phyloP scores from a whole-genome alignment of 2,113 vertebrate genomes.

The Mionectes macconnelli region DNA sequence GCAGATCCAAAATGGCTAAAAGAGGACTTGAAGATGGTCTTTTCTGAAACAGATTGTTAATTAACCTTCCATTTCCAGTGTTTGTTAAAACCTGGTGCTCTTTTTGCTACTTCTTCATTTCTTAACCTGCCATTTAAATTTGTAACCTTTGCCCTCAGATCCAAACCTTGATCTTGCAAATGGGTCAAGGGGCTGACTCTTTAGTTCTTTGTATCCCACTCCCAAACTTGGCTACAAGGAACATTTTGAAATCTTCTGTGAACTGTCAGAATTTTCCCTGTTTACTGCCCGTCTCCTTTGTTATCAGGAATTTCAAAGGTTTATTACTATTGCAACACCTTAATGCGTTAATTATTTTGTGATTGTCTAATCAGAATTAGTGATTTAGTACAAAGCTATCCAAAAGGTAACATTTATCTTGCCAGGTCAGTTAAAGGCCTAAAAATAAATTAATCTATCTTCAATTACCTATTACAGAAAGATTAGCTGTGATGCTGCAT shows the following conservation, averaged over 20 bases:
- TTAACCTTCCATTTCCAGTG: not conserved
- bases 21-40: not conserved
- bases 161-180: not conserved
- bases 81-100: not conserved
- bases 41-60: constrained; percentile 11
- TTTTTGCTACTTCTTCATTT: not conserved
- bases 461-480: not conserved
- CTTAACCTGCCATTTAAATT: not conserved
- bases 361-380: not conserved
- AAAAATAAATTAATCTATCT: not conserved
- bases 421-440: not conserved
- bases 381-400: not conserved
- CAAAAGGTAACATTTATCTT: not conserved
- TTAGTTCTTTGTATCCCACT: not conserved
- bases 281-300: not conserved
- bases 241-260: not conserved
- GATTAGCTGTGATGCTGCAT: not conserved
- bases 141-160: not conserved
- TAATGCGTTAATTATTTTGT: not conserved
- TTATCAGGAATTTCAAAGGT: not conserved
- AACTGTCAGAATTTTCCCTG: not conserved
- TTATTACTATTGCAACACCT: not conserved
- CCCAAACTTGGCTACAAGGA: not conserved
- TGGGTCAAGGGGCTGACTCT: not conserved
- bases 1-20: not conserved